Conservation (phyloP, 2,888 invertebrate species). For the Callyntrura sp. region DNA sequence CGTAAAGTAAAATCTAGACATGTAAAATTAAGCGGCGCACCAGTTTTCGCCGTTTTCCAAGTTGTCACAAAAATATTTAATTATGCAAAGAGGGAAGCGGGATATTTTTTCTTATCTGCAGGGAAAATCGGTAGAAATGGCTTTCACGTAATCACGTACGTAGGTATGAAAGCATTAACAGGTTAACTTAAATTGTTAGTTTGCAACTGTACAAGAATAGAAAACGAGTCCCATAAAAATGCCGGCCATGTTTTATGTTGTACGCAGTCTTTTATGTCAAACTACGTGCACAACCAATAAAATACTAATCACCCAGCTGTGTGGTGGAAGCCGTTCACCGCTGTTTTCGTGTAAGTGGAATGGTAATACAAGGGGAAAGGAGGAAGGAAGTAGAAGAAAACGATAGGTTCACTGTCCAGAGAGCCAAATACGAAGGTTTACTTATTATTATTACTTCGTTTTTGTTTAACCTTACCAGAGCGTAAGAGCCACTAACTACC, state of each 20-base stretch:
- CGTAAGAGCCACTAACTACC: too few relatives aligned
- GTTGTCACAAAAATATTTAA: too few relatives aligned
- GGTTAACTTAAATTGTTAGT: too few relatives aligned
- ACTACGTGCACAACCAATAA: conserved; percentile 57
- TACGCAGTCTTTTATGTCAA: conserved; percentile 1
- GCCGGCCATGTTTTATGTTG: not conserved
- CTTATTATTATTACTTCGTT: too few relatives aligned
- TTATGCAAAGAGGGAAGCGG: not conserved
- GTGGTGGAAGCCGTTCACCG: conserved; percentile 32
- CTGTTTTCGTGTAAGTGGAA: conserved; percentile 29
- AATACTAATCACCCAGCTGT: conserved; percentile 52
- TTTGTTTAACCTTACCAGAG: too few relatives aligned
- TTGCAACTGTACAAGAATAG: not conserved
- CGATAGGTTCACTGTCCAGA: conserved; percentile 29
- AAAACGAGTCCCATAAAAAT: not conserved
- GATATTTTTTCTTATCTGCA: conserved; percentile 50
- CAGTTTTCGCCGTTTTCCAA: too few relatives aligned
- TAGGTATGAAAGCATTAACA: not conserved
- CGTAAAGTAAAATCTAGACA: too few relatives aligned
- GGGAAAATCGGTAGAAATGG: conserved; percentile 13
- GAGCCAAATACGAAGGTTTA: conserved; percentile 25
- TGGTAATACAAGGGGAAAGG: conserved; percentile 24
- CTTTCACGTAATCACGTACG: not conserved
- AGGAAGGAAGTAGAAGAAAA: conserved; percentile 17
- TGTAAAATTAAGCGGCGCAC: too few relatives aligned